phyloP scores from a whole-genome alignment of 2,797 vertebrate genomes.

The Manis pentadactyla region DNA sequence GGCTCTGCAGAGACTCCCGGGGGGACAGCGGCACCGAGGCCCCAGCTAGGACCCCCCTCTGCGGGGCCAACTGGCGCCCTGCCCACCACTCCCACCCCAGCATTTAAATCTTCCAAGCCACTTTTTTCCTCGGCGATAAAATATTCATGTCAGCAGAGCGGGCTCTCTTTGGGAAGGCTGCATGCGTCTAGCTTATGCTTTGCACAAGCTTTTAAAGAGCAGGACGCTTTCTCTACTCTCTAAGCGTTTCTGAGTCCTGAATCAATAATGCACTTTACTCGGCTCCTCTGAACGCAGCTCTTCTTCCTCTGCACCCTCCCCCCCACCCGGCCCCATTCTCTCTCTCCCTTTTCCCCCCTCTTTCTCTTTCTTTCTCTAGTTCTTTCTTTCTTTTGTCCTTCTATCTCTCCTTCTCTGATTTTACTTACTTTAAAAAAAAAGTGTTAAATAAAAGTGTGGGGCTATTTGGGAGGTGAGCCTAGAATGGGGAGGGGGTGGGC shows the following conservation, averaged over 20 bases:
- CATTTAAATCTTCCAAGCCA: conserved; percentile 76
- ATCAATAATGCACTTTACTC: conserved; percentile 87
- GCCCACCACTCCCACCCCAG: conserved; percentile 58
- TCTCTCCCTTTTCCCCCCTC: background rate
- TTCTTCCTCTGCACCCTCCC: background rate
- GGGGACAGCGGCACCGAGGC: background rate
- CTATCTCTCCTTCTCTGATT: background rate
- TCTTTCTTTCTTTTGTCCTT: background rate
- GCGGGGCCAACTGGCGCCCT: background rate
- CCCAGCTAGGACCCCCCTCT: background rate
- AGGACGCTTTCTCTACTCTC: conserved; percentile 86
- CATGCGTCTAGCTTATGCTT: conserved; percentile 79
- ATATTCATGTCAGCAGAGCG: conserved; percentile 88
- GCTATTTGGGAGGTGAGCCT: background rate
- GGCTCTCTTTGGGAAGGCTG: conserved; percentile 85
- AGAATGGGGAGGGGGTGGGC: background rate
- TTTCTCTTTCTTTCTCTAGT: background rate
- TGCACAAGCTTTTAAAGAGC: conserved; percentile 88
- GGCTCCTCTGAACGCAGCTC: conserved; percentile 29
- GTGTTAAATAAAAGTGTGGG: background rate
- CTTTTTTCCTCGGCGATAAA: conserved; percentile 84
- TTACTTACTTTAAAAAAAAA: background rate
- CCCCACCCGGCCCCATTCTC: fast-evolving
- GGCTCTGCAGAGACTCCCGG: background rate
- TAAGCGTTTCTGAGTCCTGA: conserved; percentile 87